These are phyloP conservation scores for Adelphocoris suturalis DNA, from an alignment of 2,888 invertebrate species.

Conservation along the genomic window DNA sequence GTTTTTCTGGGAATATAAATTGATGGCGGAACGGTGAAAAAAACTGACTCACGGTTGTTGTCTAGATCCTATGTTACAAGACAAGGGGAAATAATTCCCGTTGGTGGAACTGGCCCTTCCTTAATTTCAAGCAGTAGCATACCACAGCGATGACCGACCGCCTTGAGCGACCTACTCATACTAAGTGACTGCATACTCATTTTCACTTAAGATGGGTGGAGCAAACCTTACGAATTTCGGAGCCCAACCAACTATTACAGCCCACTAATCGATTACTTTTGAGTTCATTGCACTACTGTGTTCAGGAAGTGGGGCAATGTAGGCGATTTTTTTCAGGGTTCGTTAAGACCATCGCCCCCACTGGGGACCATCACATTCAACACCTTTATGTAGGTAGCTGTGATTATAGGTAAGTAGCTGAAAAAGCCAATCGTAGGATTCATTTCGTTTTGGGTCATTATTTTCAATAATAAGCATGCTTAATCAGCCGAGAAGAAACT, in stretches of 20 bases:
- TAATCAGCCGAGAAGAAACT: no score
- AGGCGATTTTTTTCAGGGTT: background rate
- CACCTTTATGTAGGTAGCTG: background rate
- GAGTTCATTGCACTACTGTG: background rate
- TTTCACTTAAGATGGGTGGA: background rate
- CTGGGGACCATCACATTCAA: no score
- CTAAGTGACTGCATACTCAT: background rate
- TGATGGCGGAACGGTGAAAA: no score
- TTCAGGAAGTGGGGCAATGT: background rate
- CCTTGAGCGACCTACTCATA: background rate
- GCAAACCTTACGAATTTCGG: background rate
- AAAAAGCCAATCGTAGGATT: background rate
- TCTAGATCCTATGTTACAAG: no score
- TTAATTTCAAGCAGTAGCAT: background rate
- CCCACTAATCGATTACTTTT: background rate
- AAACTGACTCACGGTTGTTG: no score
- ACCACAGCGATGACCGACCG: background rate
- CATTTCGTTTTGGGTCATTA: no score
- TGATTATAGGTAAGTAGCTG: background rate
- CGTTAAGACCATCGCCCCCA: no score
- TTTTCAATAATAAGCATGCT: no score
- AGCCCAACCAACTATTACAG: background rate
- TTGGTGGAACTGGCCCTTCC: no score
- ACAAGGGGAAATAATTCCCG: no score
- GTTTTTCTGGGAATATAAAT: no score